phyloP scores from a whole-genome alignment of 2,888 invertebrate genomes.

The Dryobota labecula region DNA sequence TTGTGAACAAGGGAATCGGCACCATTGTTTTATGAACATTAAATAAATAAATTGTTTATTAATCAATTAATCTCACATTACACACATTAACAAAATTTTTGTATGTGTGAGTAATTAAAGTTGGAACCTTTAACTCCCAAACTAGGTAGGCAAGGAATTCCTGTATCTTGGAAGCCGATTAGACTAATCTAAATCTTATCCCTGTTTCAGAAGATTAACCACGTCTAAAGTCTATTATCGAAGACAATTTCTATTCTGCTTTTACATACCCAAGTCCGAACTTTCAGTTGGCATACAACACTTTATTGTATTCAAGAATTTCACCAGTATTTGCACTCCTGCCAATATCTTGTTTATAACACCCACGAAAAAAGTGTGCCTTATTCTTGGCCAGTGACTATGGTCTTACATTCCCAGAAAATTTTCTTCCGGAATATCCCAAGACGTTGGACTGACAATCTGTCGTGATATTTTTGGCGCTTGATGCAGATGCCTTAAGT shows the following conservation, averaged over 20 bases:
- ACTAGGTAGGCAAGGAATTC: neutral
- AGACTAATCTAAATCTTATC: neutral
- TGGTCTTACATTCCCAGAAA: neutral
- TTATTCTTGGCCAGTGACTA: slow-evolving; percentile 2
- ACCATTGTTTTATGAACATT: neutral
- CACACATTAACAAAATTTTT: neutral
- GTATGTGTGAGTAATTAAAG: neutral
- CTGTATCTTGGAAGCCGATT: neutral
- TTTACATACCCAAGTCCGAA: neutral
- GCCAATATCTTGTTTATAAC: slow-evolving; percentile 29
- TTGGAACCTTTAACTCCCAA: neutral
- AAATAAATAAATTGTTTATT: neutral
- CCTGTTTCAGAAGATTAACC: neutral
- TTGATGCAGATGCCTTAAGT: neutral
- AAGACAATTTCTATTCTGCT: neutral
- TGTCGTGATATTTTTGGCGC: slow-evolving; percentile 13
- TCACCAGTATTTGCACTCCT: neutral
- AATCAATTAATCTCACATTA: neutral
- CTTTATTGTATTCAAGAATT: neutral
- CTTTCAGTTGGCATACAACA: neutral
- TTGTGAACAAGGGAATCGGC: too few species aligned
- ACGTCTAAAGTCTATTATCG: neutral
- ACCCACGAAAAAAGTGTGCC: slow-evolving; percentile 9
- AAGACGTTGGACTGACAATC: slow-evolving; percentile 8
- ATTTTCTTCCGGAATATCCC: slow-evolving; percentile 13